Percentiles rank a stretch among this genome's conserved stretches.
These are phyloP conservation scores for Leptodactylus fallax DNA, from an alignment of 2,797 vertebrate genomes.

Conservation along the genomic window DNA sequence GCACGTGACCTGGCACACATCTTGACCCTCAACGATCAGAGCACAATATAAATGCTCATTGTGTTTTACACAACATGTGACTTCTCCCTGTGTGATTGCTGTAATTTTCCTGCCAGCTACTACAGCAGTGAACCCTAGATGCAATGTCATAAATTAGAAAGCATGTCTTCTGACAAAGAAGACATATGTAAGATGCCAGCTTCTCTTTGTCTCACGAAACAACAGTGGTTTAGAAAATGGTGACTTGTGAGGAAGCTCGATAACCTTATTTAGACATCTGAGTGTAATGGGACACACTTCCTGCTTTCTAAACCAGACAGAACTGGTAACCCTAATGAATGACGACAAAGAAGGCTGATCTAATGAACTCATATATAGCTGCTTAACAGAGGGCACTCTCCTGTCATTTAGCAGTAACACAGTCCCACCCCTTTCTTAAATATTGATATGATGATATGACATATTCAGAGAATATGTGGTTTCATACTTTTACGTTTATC, in stretches of 20 bases:
- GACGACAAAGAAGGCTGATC: background rate
- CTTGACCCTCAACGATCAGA: background rate
- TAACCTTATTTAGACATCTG: slow-evolving; percentile 36
- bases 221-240: slow-evolving; percentile 6
- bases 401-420: background rate
- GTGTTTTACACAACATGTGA: slow-evolving; percentile 33
- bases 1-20: background rate
- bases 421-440: background rate
- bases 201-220: slow-evolving; percentile 3
- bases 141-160: slow-evolving; percentile 18
- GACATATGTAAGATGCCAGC: background rate
- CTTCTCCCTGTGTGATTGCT: slow-evolving; percentile 18
- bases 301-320: slow-evolving; percentile 45
- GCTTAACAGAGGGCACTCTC: background rate
- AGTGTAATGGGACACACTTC: slow-evolving; percentile 18
- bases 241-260: slow-evolving; percentile 33
- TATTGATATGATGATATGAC: background rate
- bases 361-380: background rate
- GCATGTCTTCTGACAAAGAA: background rate
- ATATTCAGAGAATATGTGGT: background rate
- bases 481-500: background rate
- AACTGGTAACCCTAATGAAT: slow-evolving; percentile 51
- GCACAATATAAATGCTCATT: slow-evolving; percentile 27
- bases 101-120: slow-evolving; percentile 47
- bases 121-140: slow-evolving; percentile 38